phyloP scores from a whole-genome alignment of 2,113 vertebrate genomes.

The Perca fluviatilis region DNA sequence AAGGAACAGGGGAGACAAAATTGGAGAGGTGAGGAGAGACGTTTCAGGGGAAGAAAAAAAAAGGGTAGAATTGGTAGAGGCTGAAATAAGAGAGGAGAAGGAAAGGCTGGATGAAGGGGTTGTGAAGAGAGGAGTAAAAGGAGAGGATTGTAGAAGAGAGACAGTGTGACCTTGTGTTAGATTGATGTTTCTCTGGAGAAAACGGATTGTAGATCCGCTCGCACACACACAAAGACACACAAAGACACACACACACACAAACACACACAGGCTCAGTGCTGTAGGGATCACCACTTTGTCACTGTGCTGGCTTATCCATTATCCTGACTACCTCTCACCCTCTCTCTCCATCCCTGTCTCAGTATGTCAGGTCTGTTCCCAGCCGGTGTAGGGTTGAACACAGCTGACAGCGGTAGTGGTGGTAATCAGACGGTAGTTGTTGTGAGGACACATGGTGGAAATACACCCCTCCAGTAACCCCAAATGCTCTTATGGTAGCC shows the following conservation, averaged over 20 bases:
- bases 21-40: constrained; percentile 30
- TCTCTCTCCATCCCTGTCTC: constrained; percentile 37
- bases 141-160: constrained; percentile 48
- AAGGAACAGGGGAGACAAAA: constrained; percentile 44
- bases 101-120: constrained; percentile 5
- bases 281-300: constrained; percentile 74
- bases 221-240: constrained; percentile 3
- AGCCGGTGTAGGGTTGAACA: constrained; percentile 32
- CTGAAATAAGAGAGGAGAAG: constrained; percentile 23
- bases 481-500: background rate
- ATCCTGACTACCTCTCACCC: constrained; percentile 46
- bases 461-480: constrained; percentile 25
- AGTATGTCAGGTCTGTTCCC: constrained; percentile 55
- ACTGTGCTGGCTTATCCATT: constrained; percentile 72
- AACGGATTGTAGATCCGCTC: constrained; percentile 56
- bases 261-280: constrained; percentile 15
- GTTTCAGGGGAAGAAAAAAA: constrained; percentile 15
- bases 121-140: constrained; percentile 36
- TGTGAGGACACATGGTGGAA: constrained; percentile 42
- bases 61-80: constrained; percentile 6
- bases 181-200: constrained; percentile 79
- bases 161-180: constrained; percentile 76
- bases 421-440: constrained; percentile 57
- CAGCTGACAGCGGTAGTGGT: constrained; percentile 55
- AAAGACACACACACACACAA: constrained; percentile 5